These are phyloP conservation scores for Polymixis lichenea DNA, from an alignment of 2,888 invertebrate species.

Conservation along the genomic window DNA sequence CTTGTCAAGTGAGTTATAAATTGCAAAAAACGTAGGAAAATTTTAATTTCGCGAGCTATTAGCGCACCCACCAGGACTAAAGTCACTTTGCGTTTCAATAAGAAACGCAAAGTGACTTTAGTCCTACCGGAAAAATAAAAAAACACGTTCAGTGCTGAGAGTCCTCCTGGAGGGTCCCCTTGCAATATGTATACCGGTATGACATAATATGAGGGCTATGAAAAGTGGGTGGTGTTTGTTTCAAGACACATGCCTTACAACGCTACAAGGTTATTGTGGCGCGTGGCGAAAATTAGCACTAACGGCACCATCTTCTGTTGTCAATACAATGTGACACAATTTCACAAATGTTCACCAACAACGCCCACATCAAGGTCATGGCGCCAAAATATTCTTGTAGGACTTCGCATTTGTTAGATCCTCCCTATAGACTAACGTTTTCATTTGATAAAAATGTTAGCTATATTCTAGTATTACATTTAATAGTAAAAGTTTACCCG, in stretches of 20 bases:
- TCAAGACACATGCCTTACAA: neutral
- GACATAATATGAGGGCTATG: no score
- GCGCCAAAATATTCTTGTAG: neutral
- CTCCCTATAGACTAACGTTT: constrained; percentile 13
- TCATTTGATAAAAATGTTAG: constrained; percentile 34
- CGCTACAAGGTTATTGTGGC: neutral
- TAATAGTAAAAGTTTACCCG: neutral
- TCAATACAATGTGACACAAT: neutral
- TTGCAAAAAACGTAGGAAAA: no score
- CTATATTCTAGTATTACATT: constrained; percentile 10
- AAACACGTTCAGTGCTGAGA: neutral
- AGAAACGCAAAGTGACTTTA: neutral
- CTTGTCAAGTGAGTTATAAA: no score
- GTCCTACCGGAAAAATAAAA: neutral
- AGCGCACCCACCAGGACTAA: no score
- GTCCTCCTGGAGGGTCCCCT: no score
- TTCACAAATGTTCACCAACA: neutral
- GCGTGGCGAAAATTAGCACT: no score
- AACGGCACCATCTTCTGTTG: neutral
- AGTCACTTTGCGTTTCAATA: no score
- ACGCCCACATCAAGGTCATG: no score
- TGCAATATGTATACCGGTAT: no score
- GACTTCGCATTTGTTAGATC: neutral
- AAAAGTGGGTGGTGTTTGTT: neutral
- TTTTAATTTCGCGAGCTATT: no score